Evolutionary conservation across 2,797 vertebrate species (phyloP), one percentile per base, ranked within the genome.

Genomic region (Enteromius fasciolatus): DNA sequence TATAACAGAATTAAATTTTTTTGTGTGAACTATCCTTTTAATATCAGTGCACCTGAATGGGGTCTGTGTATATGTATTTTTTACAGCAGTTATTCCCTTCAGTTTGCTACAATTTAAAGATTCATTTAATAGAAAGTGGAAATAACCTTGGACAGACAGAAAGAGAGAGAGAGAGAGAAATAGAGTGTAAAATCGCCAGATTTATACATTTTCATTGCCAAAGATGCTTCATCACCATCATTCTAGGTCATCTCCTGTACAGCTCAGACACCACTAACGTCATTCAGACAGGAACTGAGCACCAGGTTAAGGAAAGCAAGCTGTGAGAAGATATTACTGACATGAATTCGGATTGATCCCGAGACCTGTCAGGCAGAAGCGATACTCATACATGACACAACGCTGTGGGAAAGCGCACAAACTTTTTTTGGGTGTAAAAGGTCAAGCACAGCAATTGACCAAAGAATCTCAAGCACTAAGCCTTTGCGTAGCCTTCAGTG

Each of bases 401-500:
- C 3, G 12, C 52, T 28, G 72, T 80, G 69, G 59, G 68, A 70
- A 69, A 69, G 33, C 10, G 41, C 23, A 66, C 48, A 73, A 77
- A 59, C 9, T 20, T 68, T 86, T 67, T 70, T 15, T 18, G 63
- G 44, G 17, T 11, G 25, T 54, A 79, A 54, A 28, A 76, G 72
- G 70, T 85, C 61, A 84, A 85, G 39, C 52, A 66, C 48, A 44
- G 14, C 68, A 54, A 48, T 70, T 75, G 73, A 85, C 77, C 78
- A 83, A 76, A 81, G 52, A 77, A 74, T 59, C 80, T 48, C 33
- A 10, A 61, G 61, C 64, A 59, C 57, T 80, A 57, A 82, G 72
- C 50, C 72, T 73, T 25, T 18, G 64, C 1, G 17, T 73, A 66
- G 63, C 83, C 63, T 50, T 76, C 31, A n/a, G 57, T 61, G 73